Evolutionary conservation across 1,140 invertebrate genomes (phyloP).

Genomic region (Hylaeus anthracinus): DNA sequence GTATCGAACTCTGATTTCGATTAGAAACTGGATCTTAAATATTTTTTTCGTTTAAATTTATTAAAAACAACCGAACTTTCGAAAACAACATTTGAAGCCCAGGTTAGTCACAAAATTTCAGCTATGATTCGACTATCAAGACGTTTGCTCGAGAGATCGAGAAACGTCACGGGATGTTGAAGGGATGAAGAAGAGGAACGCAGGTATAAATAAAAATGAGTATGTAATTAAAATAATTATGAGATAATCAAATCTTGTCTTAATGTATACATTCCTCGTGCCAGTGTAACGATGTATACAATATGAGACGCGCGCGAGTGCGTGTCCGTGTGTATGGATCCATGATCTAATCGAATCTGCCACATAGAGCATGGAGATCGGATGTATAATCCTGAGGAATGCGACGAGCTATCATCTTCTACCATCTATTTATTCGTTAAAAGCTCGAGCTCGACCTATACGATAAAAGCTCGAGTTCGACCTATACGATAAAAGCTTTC

Average conservation of each 20-base stretch:
- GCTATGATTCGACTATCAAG: no score
- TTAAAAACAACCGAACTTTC: background rate
- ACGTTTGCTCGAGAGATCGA: no score
- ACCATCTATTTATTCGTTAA: no score
- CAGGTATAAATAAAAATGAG: constrained; percentile 73
- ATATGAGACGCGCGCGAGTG: constrained; percentile 3
- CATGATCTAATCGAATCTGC: background rate
- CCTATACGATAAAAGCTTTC: no score
- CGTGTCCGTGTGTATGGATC: background rate
- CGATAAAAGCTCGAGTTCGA: no score
- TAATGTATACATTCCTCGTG: constrained; percentile 53
- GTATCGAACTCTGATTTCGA: background rate
- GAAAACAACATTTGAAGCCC: no score
- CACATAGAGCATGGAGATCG: no score
- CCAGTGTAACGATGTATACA: constrained; percentile 38
- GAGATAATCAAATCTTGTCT: constrained; percentile 61
- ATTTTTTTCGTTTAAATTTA: background rate
- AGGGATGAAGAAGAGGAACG: constrained; percentile 30
- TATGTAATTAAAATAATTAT: constrained; percentile 75
- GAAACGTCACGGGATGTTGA: background rate
- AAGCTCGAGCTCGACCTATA: no score
- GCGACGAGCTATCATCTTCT: no score
- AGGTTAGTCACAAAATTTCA: no score
- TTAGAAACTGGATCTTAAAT: background rate
- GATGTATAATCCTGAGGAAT: no score